Conservation (phyloP, 2,888 invertebrate genomes). For the Cynaeus angustus region DNA sequence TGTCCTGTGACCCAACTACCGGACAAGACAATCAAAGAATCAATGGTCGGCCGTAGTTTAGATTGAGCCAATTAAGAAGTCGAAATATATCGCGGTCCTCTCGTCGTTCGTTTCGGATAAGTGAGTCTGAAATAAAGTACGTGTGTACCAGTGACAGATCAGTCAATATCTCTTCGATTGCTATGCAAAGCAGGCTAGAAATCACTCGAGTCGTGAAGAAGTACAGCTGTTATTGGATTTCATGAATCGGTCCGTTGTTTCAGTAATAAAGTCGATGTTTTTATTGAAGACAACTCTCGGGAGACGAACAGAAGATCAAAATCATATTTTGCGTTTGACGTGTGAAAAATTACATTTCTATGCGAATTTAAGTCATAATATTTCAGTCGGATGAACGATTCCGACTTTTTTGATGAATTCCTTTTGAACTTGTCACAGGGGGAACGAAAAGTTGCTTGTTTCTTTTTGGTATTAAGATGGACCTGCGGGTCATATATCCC, state of each 20-base stretch:
- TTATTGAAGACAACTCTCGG: conserved; percentile 67
- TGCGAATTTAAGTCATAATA: conserved; percentile 66
- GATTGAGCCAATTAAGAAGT: conserved; percentile 49
- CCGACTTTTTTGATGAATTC: conserved; percentile 36
- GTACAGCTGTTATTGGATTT: conserved; percentile 70
- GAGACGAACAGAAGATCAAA: conserved; percentile 67
- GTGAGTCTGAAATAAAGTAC: conserved; percentile 46
- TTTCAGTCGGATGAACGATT: conserved; percentile 57
- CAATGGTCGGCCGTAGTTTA: conserved; percentile 51
- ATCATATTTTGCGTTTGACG: conserved; percentile 69
- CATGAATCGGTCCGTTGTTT: conserved; percentile 67
- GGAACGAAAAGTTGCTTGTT: background rate
- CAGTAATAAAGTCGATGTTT: conserved; percentile 69
- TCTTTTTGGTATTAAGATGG: conserved; percentile 47
- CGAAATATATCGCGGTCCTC: conserved; percentile 39
- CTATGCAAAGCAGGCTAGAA: conserved; percentile 68
- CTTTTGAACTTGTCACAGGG: conserved; percentile 37
- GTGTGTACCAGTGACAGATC: conserved; percentile 57
- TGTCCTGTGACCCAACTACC: conserved; percentile 58
- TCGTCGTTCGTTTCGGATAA: conserved; percentile 40
- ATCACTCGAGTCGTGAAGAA: conserved; percentile 67
- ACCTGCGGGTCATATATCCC: conserved; percentile 54
- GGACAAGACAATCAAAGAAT: conserved; percentile 58
- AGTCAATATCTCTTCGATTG: conserved; percentile 63
- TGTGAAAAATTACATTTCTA: conserved; percentile 69